Evolutionary conservation across 2,888 invertebrate genomes (phyloP).

Genomic region (Diachrysia chrysitis): DNA sequence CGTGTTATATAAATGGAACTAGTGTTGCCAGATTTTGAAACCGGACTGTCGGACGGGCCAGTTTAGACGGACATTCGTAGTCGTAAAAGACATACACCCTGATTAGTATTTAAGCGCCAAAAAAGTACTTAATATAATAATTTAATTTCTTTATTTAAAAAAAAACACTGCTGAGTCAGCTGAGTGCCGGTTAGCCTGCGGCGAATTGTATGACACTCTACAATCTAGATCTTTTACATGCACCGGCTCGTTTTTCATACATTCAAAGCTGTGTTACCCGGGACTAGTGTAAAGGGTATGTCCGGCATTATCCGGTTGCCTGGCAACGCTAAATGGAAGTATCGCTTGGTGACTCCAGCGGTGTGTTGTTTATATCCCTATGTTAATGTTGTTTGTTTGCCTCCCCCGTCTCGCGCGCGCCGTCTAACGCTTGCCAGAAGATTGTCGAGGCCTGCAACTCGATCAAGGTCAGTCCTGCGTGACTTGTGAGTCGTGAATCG

Average conservation of each 20-base stretch:
- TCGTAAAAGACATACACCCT: too few species aligned
- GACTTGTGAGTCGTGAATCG: constrained; percentile 48
- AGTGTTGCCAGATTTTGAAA: not conserved
- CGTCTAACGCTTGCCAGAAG: constrained; percentile 91
- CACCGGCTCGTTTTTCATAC: not conserved
- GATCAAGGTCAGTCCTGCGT: constrained; percentile 92
- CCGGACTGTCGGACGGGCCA: not conserved
- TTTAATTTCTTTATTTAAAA: too few species aligned
- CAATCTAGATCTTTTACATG: not conserved
- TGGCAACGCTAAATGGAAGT: constrained; percentile 26
- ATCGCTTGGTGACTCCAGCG: constrained; percentile 51
- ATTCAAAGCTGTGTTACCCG: not conserved
- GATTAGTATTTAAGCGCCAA: too few species aligned
- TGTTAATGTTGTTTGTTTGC: constrained; percentile 84
- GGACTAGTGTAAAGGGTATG: too few species aligned
- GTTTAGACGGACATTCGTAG: not conserved
- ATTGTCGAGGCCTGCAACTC: constrained; percentile 98
- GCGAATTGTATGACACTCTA: not conserved
- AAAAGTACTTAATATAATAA: too few species aligned
- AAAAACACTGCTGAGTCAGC: too few species aligned
- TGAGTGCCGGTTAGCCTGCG: not conserved
- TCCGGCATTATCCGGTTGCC: not conserved
- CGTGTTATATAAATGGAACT: constrained; percentile 28
- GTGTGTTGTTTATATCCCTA: constrained; percentile 57
- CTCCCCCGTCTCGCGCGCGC: constrained; percentile 76